Percentiles rank a stretch among this genome's conserved stretches.
phyloP scores from a whole-genome alignment of 2,888 invertebrate species.

The Luperina nickerlii region DNA sequence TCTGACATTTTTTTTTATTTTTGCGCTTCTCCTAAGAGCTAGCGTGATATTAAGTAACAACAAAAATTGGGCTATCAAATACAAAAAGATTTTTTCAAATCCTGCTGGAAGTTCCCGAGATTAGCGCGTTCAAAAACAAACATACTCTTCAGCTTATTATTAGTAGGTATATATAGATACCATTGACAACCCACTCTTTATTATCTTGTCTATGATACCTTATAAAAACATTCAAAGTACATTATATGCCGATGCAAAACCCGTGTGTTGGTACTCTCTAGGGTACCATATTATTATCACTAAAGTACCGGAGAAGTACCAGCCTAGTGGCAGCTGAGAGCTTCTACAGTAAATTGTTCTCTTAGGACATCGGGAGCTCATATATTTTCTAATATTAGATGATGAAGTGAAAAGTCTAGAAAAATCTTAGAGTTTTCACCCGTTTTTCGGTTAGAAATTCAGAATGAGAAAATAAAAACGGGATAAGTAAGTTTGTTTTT shows the following conservation, averaged over 20 bases:
- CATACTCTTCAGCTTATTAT: no score
- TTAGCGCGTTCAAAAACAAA: no score
- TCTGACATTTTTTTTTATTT: no score
- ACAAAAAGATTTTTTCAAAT: no score
- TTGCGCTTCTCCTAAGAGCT: no score
- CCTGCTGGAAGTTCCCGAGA: no score
- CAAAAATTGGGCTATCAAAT: no score
- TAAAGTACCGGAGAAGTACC: slow-evolving; percentile 39
- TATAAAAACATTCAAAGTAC: slow-evolving; percentile 38
- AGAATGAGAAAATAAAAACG: neutral
- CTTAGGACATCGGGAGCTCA: slow-evolving; percentile 40
- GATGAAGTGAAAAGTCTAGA: slow-evolving; percentile 15
- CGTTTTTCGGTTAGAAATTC: neutral
- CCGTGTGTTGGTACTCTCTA: slow-evolving; percentile 43
- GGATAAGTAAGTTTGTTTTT: neutral
- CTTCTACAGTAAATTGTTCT: slow-evolving; percentile 53
- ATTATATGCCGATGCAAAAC: slow-evolving; percentile 53
- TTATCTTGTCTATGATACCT: slow-evolving; percentile 20
- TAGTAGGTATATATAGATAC: neutral
- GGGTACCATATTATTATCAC: slow-evolving; percentile 38
- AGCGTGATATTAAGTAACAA: no score
- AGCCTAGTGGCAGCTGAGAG: slow-evolving; percentile 51
- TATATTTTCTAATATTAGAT: slow-evolving; percentile 33
- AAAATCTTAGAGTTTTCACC: neutral
- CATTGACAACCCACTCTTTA: slow-evolving; percentile 11